A percentile compares a stretch with the other conserved stretches of the same genome.
These are phyloP conservation scores for Omphaloscelis lunosa DNA, from an alignment of 2,888 invertebrate genomes.

Conservation along the genomic window DNA sequence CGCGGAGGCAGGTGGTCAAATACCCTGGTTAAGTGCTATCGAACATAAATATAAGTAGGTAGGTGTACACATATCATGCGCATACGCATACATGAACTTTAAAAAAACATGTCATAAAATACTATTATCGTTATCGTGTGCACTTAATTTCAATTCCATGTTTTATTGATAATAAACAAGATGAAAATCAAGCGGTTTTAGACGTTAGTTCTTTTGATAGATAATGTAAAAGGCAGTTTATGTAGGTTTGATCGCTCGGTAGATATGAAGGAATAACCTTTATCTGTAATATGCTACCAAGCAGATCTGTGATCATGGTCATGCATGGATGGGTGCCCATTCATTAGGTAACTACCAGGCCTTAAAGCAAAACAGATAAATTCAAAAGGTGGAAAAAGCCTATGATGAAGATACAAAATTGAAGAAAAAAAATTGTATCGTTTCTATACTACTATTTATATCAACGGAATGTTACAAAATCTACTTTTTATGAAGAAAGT, in stretches of 20 bases:
- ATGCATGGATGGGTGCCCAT: not conserved
- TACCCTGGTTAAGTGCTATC: not conserved
- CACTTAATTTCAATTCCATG: conserved; percentile 34
- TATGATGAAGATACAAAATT: too few species aligned
- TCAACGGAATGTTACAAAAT: not conserved
- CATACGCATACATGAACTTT: conserved; percentile 9
- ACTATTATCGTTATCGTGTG: conserved; percentile 25
- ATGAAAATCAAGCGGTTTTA: conserved; percentile 5
- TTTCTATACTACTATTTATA: not conserved
- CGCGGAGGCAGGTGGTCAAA: conserved; percentile 38
- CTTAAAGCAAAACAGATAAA: not conserved
- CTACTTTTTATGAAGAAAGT: not conserved
- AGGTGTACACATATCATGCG: not conserved
- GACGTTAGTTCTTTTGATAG: conserved; percentile 7
- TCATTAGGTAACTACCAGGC: not conserved
- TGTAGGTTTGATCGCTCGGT: not conserved
- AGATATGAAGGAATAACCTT: not conserved
- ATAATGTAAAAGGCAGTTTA: not conserved
- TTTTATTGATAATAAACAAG: conserved; percentile 22
- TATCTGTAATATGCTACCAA: not conserved
- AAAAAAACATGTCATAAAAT: conserved; percentile 18
- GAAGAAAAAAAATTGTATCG: not conserved
- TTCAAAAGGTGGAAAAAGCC: not conserved
- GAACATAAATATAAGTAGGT: not conserved
- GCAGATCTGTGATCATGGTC: conserved; percentile 1